Evolutionary conservation across 2,888 invertebrate species (phyloP).

Genomic region (Caenorhabditis sinica): DNA sequence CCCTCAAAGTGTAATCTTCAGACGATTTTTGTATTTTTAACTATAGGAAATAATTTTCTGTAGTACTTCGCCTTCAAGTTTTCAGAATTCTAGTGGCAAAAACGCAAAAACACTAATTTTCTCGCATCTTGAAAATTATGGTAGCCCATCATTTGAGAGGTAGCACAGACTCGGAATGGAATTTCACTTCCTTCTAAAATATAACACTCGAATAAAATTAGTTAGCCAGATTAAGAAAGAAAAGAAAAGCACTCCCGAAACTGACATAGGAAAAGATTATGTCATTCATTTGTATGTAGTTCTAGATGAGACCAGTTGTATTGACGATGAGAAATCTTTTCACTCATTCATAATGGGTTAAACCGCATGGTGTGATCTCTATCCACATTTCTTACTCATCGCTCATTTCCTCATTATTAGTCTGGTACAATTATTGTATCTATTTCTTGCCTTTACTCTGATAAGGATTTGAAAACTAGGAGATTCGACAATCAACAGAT

Average conservation of each 20-base stretch:
- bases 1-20: neutral
- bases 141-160: too few species aligned
- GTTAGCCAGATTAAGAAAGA: too few species aligned
- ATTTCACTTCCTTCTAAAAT: too few species aligned
- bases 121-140: too few species aligned
- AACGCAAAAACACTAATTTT: too few species aligned
- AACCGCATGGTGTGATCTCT: neutral
- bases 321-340: neutral
- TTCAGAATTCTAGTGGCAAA: too few species aligned
- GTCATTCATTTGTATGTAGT: slow-evolving; percentile 16
- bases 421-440: slow-evolving; percentile 7
- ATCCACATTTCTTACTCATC: slow-evolving; percentile 2
- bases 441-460: slow-evolving; percentile 5
- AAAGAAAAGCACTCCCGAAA: too few species aligned
- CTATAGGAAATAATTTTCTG: too few species aligned
- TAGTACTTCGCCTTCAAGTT: too few species aligned
- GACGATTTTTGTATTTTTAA: neutral
- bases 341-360: neutral
- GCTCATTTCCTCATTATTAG: neutral
- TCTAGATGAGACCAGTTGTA: slow-evolving; percentile 16
- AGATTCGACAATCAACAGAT: neutral
- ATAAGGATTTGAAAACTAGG: neutral
- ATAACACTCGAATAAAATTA: too few species aligned
- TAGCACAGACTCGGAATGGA: too few species aligned
- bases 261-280: slow-evolving; percentile 15